A percentile compares a stretch with the other conserved stretches of the same genome.
These are phyloP conservation scores for Hucho hucho DNA, from an alignment of 2,113 vertebrate genomes.

Conservation along the genomic window DNA sequence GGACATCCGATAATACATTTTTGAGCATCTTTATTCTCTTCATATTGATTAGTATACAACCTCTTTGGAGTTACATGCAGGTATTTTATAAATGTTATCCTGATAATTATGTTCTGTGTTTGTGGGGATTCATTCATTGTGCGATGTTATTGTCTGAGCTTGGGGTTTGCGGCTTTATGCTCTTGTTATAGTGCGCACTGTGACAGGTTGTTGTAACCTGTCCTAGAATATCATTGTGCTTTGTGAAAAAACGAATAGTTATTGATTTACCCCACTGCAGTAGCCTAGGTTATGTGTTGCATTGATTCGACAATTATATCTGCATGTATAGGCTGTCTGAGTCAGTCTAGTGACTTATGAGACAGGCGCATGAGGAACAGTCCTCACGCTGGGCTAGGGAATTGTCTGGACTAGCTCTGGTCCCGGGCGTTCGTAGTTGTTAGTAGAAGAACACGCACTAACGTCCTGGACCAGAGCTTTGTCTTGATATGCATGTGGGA, in stretches of 20 bases:
- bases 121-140: neutral
- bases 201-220: neutral
- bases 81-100: neutral
- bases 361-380: neutral
- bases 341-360: neutral
- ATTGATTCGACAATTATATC: neutral
- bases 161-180: neutral
- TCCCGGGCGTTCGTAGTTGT: neutral
- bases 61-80: neutral
- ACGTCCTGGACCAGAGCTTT: too few relatives aligned
- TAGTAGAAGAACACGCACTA: too few relatives aligned
- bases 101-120: neutral
- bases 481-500: too few relatives aligned
- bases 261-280: neutral
- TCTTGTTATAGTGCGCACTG: neutral
- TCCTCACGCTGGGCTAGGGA: neutral
- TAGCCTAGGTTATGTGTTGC: neutral
- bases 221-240: neutral
- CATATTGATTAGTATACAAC: neutral
- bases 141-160: neutral
- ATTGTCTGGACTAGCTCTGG: neutral
- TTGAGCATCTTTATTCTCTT: conserved; percentile 32
- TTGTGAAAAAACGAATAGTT: too few relatives aligned
- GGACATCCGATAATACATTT: conserved; percentile 17
- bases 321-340: neutral